Evolutionary conservation across 2,113 vertebrate genomes (phyloP), one percentile per base, ranked within the genome.

Genomic region (Ictidomys tridecemlineatus): DNA sequence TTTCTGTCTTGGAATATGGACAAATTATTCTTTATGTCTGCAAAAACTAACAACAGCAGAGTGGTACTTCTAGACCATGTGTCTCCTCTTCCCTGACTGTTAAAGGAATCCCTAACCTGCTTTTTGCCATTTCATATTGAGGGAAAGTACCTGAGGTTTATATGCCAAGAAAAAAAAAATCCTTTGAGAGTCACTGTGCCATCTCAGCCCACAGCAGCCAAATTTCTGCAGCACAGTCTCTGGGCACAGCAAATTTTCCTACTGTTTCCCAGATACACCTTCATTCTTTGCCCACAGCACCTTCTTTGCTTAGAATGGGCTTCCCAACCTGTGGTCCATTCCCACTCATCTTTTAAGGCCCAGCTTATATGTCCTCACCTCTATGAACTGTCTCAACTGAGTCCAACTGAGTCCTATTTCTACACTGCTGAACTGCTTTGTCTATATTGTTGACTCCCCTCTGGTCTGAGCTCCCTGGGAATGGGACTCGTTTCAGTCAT

Each of bases 21-120:
- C 16, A 94, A 84, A 89, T 80, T 96, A 91, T 89, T 93, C 28
- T 42, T 90, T 53, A 70, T 32, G 58, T 87, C 56, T 94, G 58
- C 26, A 90, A 95, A 95, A 76, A 80, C 48, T 72, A 90, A 89
- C 42, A 85, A 70, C n/a, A 45, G 56, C 56, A 42, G 63, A 32
- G 28, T 16, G 69, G 28, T 0, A 0, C 24, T 51, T 63, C 30
- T 80, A n/a, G 53, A 67, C 37, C 14, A 1, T 56, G 34, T 32
- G 16, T 13, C 61, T 72, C 69, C 30, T 10, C 69, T 90, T 86
- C 18, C 4, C 30, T 92, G 63, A 51, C 58, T 84, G 37, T 58
- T 78, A 73, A 80, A 67, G 20, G 48, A 13, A 42, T 63, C 28
- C 22, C 61, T 85, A 45, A 80, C 45, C 78, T 63, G 32, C 39